These are phyloP conservation scores for Coleophora deauratella DNA, from an alignment of 2,888 invertebrate species.

Conservation along the genomic window DNA sequence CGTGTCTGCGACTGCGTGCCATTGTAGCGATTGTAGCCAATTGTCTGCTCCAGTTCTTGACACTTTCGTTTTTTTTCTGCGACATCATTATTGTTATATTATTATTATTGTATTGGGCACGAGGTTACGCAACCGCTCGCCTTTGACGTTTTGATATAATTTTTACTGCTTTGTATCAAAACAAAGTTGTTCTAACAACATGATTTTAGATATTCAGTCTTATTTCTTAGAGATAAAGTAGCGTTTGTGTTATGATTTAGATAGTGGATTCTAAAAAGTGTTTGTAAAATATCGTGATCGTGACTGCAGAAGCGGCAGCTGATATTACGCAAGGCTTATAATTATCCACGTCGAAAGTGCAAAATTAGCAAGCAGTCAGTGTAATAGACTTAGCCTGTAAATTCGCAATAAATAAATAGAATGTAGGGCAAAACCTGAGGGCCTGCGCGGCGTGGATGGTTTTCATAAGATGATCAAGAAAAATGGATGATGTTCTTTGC, in stretches of 20 bases:
- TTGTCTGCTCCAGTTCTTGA: constrained; percentile 60
- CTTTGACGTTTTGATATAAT: constrained; percentile 71
- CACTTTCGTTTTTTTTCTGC: constrained; percentile 69
- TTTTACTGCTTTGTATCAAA: constrained; percentile 56
- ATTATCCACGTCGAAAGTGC: constrained; percentile 67
- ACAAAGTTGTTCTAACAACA: constrained; percentile 21
- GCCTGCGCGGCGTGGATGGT: too few species aligned
- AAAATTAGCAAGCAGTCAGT: constrained; percentile 47
- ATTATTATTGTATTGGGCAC: constrained; percentile 59
- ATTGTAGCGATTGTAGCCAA: constrained; percentile 66
- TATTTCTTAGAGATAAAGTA: constrained; percentile 20
- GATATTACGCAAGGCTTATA: constrained; percentile 60
- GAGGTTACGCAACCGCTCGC: constrained; percentile 64
- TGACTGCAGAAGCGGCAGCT: constrained; percentile 64
- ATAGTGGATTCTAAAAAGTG: constrained; percentile 14
- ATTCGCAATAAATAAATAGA: constrained; percentile 13
- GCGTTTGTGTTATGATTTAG: constrained; percentile 4
- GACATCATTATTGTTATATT: constrained; percentile 47
- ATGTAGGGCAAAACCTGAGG: constrained; percentile 5
- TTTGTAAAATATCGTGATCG: constrained; percentile 47
- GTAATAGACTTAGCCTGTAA: constrained; percentile 18
- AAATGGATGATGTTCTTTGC: too few species aligned
- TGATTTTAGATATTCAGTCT: constrained; percentile 9
- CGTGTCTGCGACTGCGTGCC: constrained; percentile 24
- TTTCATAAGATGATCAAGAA: too few species aligned